A percentile compares a stretch with the other conserved stretches of the same genome.
phyloP scores from a whole-genome alignment of 2,797 vertebrate species.

The Sarcophilus harrisii region DNA sequence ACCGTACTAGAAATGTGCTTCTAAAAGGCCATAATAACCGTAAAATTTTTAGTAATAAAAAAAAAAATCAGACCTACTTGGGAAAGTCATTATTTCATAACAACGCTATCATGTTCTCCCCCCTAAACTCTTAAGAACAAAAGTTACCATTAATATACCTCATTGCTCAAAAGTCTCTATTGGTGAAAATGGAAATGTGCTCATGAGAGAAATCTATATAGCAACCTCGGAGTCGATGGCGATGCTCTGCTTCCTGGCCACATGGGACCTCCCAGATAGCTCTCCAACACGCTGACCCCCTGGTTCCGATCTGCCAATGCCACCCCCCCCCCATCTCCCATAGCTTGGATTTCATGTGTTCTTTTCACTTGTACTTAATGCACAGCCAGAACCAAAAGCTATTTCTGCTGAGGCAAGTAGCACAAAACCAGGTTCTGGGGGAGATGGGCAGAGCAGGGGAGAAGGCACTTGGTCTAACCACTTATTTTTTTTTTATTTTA shows the following conservation, averaged over 20 bases:
- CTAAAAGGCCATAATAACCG: conserved; percentile 58
- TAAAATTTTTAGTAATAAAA: conserved; percentile 56
- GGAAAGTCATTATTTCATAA: background rate
- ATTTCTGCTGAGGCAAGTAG: background rate
- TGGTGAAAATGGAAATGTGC: conserved; percentile 30
- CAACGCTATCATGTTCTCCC: conserved; percentile 5
- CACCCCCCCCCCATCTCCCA: background rate
- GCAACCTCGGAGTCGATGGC: conserved; percentile 22
- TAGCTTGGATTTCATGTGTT: background rate
- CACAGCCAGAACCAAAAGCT: background rate
- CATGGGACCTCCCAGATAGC: conserved; percentile 77
- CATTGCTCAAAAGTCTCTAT: conserved; percentile 47
- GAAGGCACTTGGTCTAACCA: background rate
- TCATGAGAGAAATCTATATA: conserved; percentile 66
- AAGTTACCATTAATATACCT: conserved; percentile 21
- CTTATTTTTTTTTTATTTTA: background rate
- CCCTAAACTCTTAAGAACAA: conserved; percentile 8
- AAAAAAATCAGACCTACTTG: conserved; percentile 47
- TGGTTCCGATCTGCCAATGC: conserved; percentile 49
- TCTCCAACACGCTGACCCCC: background rate
- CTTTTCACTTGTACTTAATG: background rate
- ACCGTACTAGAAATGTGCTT: conserved; percentile 40
- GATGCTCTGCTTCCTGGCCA: conserved; percentile 64
- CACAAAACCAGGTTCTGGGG: background rate
- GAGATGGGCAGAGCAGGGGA: background rate